A percentile compares a stretch with the other conserved stretches of the same genome.
Conservation (phyloP, 2,888 invertebrate species). For the Dexiosoma caninum region DNA sequence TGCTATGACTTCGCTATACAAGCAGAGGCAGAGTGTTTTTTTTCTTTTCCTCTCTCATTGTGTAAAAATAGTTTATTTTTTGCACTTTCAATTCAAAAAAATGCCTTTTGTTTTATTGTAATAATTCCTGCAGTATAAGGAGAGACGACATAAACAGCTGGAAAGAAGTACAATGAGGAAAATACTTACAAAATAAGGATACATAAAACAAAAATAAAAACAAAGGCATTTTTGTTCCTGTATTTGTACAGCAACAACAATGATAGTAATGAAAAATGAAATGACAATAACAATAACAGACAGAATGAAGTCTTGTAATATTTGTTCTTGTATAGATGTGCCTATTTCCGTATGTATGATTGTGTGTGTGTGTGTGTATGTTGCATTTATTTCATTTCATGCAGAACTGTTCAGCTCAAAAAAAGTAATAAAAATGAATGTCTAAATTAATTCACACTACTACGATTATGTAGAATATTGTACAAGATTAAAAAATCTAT, state of each 20-base stretch:
- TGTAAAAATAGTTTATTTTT: not conserved
- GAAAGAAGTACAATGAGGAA: constrained; percentile 45
- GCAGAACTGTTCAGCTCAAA: not conserved
- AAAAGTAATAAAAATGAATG: constrained; percentile 16
- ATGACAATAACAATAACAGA: not conserved
- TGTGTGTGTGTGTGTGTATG: not conserved
- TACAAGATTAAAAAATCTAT: not conserved
- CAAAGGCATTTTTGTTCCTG: constrained; percentile 29
- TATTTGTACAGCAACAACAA: no score
- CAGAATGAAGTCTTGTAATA: not conserved
- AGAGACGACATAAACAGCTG: constrained; percentile 52
- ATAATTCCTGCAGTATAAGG: constrained; percentile 5
- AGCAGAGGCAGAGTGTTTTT: not conserved
- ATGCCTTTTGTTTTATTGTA: constrained; percentile 39
- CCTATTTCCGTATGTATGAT: not conserved
- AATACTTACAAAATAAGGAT: constrained; percentile 36
- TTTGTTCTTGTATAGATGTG: not conserved
- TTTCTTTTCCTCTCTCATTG: not conserved
- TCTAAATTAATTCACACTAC: not conserved
- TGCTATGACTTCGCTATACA: not conserved
- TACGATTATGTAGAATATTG: not conserved
- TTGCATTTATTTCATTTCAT: no score
- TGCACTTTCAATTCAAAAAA: constrained; percentile 19
- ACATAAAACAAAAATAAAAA: constrained; percentile 24
- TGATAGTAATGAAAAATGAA: not conserved